Conservation (phyloP, 1,140 invertebrate species). For the Danaus melanippus region DNA sequence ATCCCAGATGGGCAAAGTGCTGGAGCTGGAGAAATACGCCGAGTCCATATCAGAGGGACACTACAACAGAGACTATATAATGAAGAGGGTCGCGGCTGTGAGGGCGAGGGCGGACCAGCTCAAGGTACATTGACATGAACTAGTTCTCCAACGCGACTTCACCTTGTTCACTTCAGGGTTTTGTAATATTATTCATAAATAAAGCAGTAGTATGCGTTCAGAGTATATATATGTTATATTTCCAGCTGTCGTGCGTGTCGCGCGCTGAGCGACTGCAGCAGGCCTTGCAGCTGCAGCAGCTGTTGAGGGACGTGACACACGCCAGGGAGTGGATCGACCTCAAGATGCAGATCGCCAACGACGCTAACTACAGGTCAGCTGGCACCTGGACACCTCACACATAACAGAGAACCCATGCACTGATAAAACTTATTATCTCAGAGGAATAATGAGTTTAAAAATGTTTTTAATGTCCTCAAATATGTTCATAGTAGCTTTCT, state of each 20-base stretch:
- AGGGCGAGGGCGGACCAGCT: conserved; percentile 75
- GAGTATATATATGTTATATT: background rate
- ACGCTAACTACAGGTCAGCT: conserved; percentile 84
- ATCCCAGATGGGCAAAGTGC: conserved; percentile 85
- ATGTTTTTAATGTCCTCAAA: no score
- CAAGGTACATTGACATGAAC: conserved; percentile 10
- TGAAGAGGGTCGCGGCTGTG: conserved; percentile 76
- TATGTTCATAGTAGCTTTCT: no score
- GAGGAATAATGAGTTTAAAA: no score
- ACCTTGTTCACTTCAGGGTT: no score
- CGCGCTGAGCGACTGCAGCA: conserved; percentile 82
- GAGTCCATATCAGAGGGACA: conserved; percentile 77
- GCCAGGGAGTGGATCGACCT: conserved; percentile 93
- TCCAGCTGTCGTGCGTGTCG: conserved; percentile 73
- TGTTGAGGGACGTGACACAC: conserved; percentile 90
- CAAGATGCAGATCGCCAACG: conserved; percentile 92
- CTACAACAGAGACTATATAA: conserved; percentile 76
- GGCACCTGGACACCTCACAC: no score
- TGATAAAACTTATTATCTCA: no score
- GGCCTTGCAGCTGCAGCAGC: conserved; percentile 87
- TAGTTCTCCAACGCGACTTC: no score
- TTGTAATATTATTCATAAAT: no score
- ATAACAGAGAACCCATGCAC: background rate
- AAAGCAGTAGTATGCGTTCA: no score
- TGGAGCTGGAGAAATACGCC: conserved; percentile 81